Percentiles rank a stretch among this genome's conserved stretches.
Evolutionary conservation across 1,140 invertebrate genomes (phyloP).

Genomic region (Hermetia illucens): DNA sequence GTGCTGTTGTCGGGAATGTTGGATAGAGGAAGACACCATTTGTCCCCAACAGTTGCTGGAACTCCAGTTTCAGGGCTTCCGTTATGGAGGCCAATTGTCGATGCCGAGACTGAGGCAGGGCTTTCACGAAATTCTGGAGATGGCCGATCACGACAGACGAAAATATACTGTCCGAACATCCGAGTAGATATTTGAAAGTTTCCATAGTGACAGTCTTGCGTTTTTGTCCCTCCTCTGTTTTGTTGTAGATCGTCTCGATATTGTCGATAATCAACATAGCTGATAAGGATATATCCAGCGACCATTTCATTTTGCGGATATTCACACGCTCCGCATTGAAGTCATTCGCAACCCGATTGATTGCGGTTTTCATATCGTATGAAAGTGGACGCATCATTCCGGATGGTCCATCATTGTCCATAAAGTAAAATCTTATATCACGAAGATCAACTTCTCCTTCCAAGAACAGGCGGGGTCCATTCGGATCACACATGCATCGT

Average conservation of each 20-base stretch:
- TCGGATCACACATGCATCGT: conserved; percentile 44
- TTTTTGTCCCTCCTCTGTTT: conserved; percentile 37
- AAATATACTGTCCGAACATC: conserved; percentile 40
- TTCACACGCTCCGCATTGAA: conserved; percentile 42
- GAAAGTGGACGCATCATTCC: conserved; percentile 45
- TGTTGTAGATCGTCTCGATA: conserved; percentile 43
- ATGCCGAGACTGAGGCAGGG: conserved; percentile 34
- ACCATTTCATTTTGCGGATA: conserved; percentile 41
- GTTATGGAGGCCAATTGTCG: conserved; percentile 35
- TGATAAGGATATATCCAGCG: conserved; percentile 40
- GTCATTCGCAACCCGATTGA: conserved; percentile 45
- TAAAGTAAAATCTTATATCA: conserved; percentile 61
- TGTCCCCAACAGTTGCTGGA: conserved; percentile 53
- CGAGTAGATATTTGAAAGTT: conserved; percentile 37
- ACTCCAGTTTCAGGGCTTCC: conserved; percentile 39
- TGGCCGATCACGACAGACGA: conserved; percentile 39
- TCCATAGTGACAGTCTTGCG: conserved; percentile 39
- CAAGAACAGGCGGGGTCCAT: conserved; percentile 40
- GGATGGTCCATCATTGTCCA: conserved; percentile 54
- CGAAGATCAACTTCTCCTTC: conserved; percentile 51
- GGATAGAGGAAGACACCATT: conserved; percentile 73
- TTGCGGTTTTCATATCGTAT: conserved; percentile 47
- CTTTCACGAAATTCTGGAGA: conserved; percentile 35
- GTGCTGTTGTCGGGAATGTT: conserved; percentile 56
- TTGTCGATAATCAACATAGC: conserved; percentile 40